These are phyloP conservation scores for Rhabdomys pumilio DNA, from an alignment of 2,797 vertebrate species.

Conservation along the genomic window DNA sequence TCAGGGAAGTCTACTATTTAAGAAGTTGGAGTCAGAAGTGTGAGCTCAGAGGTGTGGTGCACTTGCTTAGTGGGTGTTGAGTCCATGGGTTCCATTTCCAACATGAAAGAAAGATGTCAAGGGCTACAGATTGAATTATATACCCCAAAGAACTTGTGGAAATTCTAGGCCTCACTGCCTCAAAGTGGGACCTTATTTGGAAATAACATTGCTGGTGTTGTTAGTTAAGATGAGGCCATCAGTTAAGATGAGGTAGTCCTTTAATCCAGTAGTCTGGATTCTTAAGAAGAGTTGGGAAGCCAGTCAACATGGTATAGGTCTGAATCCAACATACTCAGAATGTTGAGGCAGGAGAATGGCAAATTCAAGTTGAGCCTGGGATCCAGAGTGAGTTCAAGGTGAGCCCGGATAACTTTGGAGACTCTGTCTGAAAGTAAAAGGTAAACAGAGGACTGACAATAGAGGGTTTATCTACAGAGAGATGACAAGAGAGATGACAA, in stretches of 20 bases:
- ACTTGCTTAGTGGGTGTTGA: not conserved
- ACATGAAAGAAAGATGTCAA: not conserved
- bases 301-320: not conserved
- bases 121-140: not conserved
- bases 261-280: not conserved
- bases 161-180: not conserved
- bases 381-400: not conserved
- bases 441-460: not conserved
- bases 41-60: not conserved
- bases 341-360: not conserved
- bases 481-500: too few species aligned
- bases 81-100: not conserved
- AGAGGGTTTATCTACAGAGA: not conserved
- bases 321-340: not conserved
- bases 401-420: not conserved
- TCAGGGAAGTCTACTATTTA: slow-evolving; percentile 12
- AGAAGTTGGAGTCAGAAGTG: not conserved
- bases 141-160: not conserved
- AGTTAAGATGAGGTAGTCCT: not conserved
- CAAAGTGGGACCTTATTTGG: slow-evolving; percentile 18
- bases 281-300: not conserved
- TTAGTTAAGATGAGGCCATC: not conserved
- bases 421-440: not conserved
- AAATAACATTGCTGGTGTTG: not conserved
- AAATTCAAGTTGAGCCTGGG: not conserved